Base-by-base conservation (phyloP, 2,888 invertebrate species). In the Neoscelio sp. region DNA sequence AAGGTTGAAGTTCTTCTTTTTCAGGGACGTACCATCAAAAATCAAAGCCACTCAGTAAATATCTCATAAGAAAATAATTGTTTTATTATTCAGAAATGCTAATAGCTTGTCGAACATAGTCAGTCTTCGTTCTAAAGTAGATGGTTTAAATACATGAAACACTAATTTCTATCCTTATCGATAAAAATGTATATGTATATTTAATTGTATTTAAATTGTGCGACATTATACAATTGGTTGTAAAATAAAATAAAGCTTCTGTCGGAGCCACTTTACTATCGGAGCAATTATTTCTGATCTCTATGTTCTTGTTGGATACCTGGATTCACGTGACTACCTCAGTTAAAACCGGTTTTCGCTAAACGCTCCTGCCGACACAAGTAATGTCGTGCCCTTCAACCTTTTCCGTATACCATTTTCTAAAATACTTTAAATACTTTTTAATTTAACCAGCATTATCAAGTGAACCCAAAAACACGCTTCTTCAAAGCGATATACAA, bases 331-430 rank as follows among this genome's bases (percentile, higher is more conserved):
- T 52, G 67, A 77, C 64, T 68, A 73, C 60, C 67, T 77, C 70
- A 38, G 67, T 73, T 52, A 56, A 73, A 83, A 84, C 84, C 84
- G 83, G 84, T 83, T 83, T 48, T 73, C 48, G 52, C 48, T 56
- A 77, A 77, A 77, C 64, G 67, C 56, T 62, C 17, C 44, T 67
- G 30, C 78, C 68, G 68, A 56, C 62, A 56, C 68, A 50, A 78
- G 68, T 68, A 74, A 64, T 64, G 68, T 74, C 67, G 68, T 74
- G 67, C 62, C 62, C 62, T 78, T 74, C 78, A 68, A 78, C 67
- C 62, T 67, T 78, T 78, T 48, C 67, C 33, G 60, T 58, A 52
- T 62, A 48, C 62, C 44, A 73, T 62, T 67, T 78, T 67, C 40
- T 67, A 46, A 33, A 56, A 70, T 67, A 40, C 42, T 46, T 38